A percentile compares a stretch with the other conserved stretches of the same genome.
Evolutionary conservation across 2,888 invertebrate genomes (phyloP).

Genomic region (Ophonus ardosiacus): DNA sequence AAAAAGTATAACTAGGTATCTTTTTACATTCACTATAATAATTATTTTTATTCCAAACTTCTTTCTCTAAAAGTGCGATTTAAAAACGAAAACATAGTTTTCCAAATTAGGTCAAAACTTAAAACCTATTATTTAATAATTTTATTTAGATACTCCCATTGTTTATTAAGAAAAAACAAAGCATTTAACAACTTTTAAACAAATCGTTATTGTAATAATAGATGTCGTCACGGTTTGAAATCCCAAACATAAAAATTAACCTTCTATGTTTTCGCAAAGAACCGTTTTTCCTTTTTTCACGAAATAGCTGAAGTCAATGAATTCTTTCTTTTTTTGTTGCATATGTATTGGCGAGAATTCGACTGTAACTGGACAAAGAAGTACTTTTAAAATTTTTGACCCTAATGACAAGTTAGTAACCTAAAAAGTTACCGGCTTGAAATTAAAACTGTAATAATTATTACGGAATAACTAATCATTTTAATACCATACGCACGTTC

Average conservation of each 20-base stretch:
- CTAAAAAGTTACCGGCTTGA: constrained; percentile 58
- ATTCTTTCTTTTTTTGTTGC: constrained; percentile 17
- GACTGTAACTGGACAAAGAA: constrained; percentile 39
- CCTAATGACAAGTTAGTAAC: constrained; percentile 59
- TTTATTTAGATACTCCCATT: background rate
- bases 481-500: constrained; percentile 33
- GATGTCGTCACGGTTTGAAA: constrained; percentile 13
- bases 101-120: background rate
- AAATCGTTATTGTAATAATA: constrained; percentile 27
- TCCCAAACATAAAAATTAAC: constrained; percentile 13
- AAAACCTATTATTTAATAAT: background rate
- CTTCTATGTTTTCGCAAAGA: constrained; percentile 13
- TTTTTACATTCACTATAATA: background rate
- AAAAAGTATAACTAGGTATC: background rate
- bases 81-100: background rate
- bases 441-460: constrained; percentile 60
- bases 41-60: background rate
- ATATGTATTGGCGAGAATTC: constrained; percentile 48
- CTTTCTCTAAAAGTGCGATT: background rate
- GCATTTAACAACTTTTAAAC: background rate
- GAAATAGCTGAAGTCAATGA: constrained; percentile 14
- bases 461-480: constrained; percentile 48
- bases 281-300: constrained; percentile 23
- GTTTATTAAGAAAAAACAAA: constrained; percentile 1
- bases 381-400: constrained; percentile 48